These are phyloP conservation scores for Pseudolaguvia tuberculata DNA, from an alignment of 2,113 vertebrate species.

Conservation along the genomic window DNA sequence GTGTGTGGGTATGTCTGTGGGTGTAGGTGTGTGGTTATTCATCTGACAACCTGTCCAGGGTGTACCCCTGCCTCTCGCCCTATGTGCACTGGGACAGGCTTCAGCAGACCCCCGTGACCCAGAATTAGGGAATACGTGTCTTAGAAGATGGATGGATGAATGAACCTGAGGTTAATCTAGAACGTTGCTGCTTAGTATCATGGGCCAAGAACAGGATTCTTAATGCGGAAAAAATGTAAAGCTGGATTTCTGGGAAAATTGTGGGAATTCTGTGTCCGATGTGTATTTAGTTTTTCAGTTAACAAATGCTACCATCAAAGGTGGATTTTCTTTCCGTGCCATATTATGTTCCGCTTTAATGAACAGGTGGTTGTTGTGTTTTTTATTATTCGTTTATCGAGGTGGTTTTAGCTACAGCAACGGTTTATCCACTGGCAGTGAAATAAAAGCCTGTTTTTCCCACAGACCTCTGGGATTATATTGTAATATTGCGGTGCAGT, in stretches of 20 bases:
- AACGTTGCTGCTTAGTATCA: too few relatives aligned
- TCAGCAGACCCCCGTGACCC: too few relatives aligned
- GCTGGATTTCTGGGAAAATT: neutral
- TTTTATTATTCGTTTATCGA: neutral
- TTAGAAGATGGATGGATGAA: too few relatives aligned
- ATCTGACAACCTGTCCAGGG: too few relatives aligned
- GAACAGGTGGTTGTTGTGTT: neutral
- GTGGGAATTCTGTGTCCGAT: neutral
- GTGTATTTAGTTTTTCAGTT: neutral
- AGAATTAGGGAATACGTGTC: too few relatives aligned
- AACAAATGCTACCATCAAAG: neutral
- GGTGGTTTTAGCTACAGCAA: neutral
- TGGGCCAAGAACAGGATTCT: too few relatives aligned
- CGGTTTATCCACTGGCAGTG: conserved; percentile 1
- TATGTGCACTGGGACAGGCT: too few relatives aligned
- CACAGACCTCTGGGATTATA: conserved; percentile 14
- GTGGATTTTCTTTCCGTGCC: neutral
- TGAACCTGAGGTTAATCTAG: too few relatives aligned
- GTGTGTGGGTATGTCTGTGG: too few relatives aligned
- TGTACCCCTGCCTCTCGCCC: too few relatives aligned
- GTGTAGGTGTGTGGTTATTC: too few relatives aligned
- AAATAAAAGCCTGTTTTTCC: conserved; percentile 46
- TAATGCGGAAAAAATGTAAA: too few relatives aligned
- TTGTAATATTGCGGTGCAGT: conserved; percentile 9
- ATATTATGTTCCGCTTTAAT: neutral